Conservation (phyloP, 2,113 vertebrate genomes). For the Vombatus ursinus region DNA sequence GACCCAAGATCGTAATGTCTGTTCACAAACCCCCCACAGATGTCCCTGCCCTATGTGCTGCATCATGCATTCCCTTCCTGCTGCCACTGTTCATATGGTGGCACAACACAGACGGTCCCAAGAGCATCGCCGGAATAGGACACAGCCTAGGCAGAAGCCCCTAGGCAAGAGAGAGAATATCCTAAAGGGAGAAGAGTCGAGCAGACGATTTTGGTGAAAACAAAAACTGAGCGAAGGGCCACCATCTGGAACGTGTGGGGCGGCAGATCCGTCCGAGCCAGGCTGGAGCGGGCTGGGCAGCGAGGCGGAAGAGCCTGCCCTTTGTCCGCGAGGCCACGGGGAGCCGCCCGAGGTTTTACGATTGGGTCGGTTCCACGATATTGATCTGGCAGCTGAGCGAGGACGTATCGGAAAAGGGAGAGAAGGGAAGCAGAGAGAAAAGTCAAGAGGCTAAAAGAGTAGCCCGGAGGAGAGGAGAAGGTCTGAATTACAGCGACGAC, state of each 20-base stretch:
- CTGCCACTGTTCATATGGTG: neutral
- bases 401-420: neutral
- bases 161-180: neutral
- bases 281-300: no score
- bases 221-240: neutral
- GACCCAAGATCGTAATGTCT: neutral
- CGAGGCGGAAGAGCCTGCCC: neutral
- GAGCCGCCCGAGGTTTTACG: neutral
- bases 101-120: neutral
- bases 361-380: neutral
- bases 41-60: no score
- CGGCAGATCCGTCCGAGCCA: neutral
- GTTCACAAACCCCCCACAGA: neutral
- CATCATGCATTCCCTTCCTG: no score
- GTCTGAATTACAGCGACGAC: neutral
- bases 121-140: neutral
- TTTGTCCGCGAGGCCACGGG: fast-evolving
- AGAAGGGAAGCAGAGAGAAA: neutral
- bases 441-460: neutral
- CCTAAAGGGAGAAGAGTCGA: neutral
- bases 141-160: no score
- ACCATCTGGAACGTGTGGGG: fast-evolving
- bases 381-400: neutral
- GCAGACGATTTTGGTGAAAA: neutral
- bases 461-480: neutral